A percentile compares a stretch with the other conserved stretches of the same genome.
These are phyloP conservation scores for Thera obeliscata DNA, from an alignment of 2,888 invertebrate species.

Conservation along the genomic window DNA sequence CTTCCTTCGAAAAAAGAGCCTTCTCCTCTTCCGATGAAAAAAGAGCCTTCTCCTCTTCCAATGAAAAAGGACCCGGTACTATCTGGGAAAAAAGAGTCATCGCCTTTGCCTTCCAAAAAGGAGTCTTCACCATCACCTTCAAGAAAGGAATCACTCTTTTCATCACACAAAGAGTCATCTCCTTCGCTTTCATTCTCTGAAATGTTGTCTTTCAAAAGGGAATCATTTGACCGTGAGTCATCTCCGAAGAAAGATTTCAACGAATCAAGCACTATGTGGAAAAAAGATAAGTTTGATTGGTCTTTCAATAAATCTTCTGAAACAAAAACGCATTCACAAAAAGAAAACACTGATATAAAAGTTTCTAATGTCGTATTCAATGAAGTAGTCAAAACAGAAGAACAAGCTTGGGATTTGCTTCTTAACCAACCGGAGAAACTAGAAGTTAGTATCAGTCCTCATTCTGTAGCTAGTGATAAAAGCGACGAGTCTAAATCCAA, in stretches of 20 bases:
- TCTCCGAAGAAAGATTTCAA: conserved; percentile 26
- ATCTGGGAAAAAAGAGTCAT: conserved; percentile 16
- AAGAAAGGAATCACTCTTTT: conserved; percentile 13
- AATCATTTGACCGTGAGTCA: conserved; percentile 28
- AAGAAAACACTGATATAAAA: conserved; percentile 44
- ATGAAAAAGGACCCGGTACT: conserved; percentile 7
- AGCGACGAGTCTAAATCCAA: conserved; percentile 66
- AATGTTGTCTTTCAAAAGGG: conserved; percentile 27
- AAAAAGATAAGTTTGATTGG: conserved; percentile 40
- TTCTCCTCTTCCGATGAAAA: conserved; percentile 13
- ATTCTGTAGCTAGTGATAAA: conserved; percentile 43
- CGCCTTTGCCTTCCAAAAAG: conserved; percentile 14
- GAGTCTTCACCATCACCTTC: conserved; percentile 22
- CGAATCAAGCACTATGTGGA: conserved; percentile 36
- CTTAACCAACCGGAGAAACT: conserved; percentile 64
- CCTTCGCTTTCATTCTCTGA: conserved; percentile 22
- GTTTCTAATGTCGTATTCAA: conserved; percentile 40
- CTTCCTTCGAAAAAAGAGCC: conserved; percentile 11
- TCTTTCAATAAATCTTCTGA: conserved; percentile 32
- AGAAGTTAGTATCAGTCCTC: conserved; percentile 43
- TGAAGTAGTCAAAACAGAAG: conserved; percentile 67
- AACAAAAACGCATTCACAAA: conserved; percentile 42
- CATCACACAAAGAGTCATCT: conserved; percentile 20
- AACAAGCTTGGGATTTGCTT: conserved; percentile 78
- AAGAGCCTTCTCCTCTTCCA: conserved; percentile 16